Percentiles rank a stretch among this genome's conserved stretches.
Evolutionary conservation across 1,140 invertebrate species (phyloP).

Genomic region (Spodoptera frugiperda): DNA sequence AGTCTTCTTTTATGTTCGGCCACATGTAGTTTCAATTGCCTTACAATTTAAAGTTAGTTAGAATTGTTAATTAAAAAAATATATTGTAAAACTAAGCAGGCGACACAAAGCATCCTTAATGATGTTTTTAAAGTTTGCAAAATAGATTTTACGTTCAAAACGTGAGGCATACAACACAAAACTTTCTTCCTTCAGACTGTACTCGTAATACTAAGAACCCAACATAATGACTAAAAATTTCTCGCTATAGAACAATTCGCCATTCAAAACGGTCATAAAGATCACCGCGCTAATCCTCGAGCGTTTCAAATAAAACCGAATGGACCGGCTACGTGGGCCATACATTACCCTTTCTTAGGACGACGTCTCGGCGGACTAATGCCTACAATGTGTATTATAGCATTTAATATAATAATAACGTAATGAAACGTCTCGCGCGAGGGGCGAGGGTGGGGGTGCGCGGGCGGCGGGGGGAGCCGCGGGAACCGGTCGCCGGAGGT

Average conservation of each 20-base stretch:
- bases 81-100: not conserved
- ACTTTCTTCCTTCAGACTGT: conserved; percentile 28
- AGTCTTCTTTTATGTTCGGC: no score
- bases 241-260: conserved; percentile 59
- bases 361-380: conserved; percentile 75
- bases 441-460: conserved; percentile 53
- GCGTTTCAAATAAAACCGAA: conserved; percentile 68
- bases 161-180: conserved; percentile 46
- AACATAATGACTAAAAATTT: conserved; percentile 51
- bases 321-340: conserved; percentile 56
- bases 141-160: conserved; percentile 23
- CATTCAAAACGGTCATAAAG: conserved; percentile 61
- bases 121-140: not conserved
- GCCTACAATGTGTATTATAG: conserved; percentile 84
- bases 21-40: no score
- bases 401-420: conserved; percentile 86
- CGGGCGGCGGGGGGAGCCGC: conserved; percentile 54
- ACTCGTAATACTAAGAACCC: conserved; percentile 56
- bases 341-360: conserved; percentile 75
- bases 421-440: conserved; percentile 83
- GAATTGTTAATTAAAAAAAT: no score
- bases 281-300: conserved; percentile 63
- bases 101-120: not conserved
- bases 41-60: no score
- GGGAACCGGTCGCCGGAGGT: conserved; percentile 82